These are phyloP conservation scores for Sebastes schlegelii DNA, from an alignment of 2,113 vertebrate species.

Conservation along the genomic window DNA sequence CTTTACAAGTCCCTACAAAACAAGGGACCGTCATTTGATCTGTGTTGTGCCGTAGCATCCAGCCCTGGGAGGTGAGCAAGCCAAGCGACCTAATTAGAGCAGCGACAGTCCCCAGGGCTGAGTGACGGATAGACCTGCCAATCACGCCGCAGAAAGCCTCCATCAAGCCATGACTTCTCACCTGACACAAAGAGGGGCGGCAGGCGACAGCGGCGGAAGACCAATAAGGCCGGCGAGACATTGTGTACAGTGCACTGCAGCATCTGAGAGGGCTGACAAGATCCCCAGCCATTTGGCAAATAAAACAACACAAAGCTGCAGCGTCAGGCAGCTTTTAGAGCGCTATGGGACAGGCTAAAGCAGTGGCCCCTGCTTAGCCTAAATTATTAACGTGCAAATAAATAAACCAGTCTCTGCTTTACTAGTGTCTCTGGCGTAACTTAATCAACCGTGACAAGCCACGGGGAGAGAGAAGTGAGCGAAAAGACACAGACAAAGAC, in stretches of 20 bases:
- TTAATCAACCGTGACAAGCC: constrained; percentile 82
- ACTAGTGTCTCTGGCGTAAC: constrained; percentile 74
- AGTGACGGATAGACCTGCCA: constrained; percentile 86
- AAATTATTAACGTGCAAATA: constrained; percentile 84
- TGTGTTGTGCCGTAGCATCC: constrained; percentile 76
- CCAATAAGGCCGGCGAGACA: constrained; percentile 57
- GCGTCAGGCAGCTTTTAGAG: constrained; percentile 63
- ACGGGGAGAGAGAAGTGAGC: constrained; percentile 54
- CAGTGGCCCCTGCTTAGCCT: constrained; percentile 69
- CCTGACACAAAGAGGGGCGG: constrained; percentile 76
- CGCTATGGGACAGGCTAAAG: constrained; percentile 56
- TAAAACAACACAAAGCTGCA: constrained; percentile 67
- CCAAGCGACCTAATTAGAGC: constrained; percentile 85
- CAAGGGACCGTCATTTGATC: constrained; percentile 81
- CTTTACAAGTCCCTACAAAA: constrained; percentile 79
- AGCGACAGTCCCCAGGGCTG: constrained; percentile 77
- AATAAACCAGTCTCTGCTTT: constrained; percentile 80
- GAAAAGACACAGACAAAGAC: constrained; percentile 66
- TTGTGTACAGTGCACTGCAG: constrained; percentile 32
- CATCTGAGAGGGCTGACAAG: constrained; percentile 47
- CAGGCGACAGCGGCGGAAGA: constrained; percentile 29
- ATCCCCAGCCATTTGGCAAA: constrained; percentile 55
- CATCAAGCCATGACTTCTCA: constrained; percentile 76
- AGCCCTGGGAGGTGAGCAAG: constrained; percentile 79
- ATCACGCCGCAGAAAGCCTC: constrained; percentile 72